Base-by-base conservation (phyloP, 1,140 invertebrate genomes). In the Penaeus vannamei region DNA sequence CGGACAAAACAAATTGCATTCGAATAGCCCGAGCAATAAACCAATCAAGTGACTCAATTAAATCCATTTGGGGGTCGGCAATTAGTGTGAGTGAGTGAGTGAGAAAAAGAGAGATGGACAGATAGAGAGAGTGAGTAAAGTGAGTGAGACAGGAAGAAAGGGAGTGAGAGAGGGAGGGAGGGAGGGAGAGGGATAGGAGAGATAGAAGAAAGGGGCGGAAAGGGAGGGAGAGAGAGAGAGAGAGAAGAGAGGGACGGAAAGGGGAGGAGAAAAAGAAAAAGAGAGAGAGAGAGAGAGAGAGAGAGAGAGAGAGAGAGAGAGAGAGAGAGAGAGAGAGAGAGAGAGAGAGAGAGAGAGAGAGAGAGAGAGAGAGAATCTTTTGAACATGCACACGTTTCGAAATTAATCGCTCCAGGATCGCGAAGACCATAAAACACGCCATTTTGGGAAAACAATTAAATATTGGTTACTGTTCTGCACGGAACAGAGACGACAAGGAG, bases 251-350 rank as follows among this genome's bases (percentile, higher is more conserved):
- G 17, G 81, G 36, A 23, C n/a, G 12, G 26, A n/a, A 26, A 83
- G 17, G 53, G 29, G 32, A 12, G 26, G 8, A 10, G 32, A 32
- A n/a, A 3, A 10, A n/a, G 36, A 26, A 8, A 79, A 8, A 79
- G n/a, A 79, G 76, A 79, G n/a, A 36, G n/a, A 83, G 46, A 83
- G 60, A 83, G 81, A 83, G 60, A 83, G 60, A 61, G 60, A 62
- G 81, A 83, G 60, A 83, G 81, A 83, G 81, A 83, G 81, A 83
- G 81, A 83, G 53, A 84, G 53, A 84, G 82, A 61, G 82, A 84
- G 82, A 84, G 82, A 84, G 82, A 84, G 82, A 84, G 82, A 84
- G 82, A 84, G 82, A 64, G 17, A 72, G 36, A 53, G 46, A 53
- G 46, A 53, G 46, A 53, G 46, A 53, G 46, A 53, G 46, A 53